Conservation (phyloP, 2,797 vertebrate genomes). For the Lophotriccus pileatus region DNA sequence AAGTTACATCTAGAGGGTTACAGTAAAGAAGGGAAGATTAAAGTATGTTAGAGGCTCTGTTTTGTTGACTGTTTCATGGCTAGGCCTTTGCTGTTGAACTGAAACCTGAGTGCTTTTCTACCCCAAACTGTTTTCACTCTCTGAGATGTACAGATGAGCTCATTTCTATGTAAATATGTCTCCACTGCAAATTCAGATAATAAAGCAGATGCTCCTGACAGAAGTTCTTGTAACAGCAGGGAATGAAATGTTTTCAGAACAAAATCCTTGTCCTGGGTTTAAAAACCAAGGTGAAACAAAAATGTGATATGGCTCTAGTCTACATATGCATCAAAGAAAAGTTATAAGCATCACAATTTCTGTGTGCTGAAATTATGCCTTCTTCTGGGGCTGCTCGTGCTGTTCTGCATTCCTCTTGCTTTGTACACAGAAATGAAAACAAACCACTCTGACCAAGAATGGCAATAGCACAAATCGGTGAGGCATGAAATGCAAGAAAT, state of each 20-base stretch:
- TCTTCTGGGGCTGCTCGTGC: not conserved
- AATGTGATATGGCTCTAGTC: not conserved
- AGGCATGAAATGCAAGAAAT: not conserved
- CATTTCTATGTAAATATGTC: not conserved
- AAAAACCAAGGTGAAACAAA: not conserved
- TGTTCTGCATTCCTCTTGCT: slow-evolving; percentile 34
- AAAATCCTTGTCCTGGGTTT: not conserved
- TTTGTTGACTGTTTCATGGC: not conserved
- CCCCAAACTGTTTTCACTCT: not conserved
- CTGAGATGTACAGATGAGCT: not conserved
- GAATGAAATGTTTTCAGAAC: not conserved
- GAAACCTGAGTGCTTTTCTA: not conserved
- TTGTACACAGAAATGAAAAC: slow-evolving; percentile 35
- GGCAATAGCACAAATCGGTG: not conserved
- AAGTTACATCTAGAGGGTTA: not conserved
- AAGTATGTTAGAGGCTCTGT: not conserved
- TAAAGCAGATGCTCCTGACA: not conserved
- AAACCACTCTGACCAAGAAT: slow-evolving; percentile 57
- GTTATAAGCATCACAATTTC: not conserved
- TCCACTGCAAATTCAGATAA: not conserved
- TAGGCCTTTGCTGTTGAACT: not conserved
- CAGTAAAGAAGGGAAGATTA: not conserved
- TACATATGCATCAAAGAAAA: not conserved
- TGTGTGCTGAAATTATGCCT: not conserved
- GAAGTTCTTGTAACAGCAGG: not conserved